Evolutionary conservation across 1,140 invertebrate genomes (phyloP).

Genomic region (Pogonus chalceus): DNA sequence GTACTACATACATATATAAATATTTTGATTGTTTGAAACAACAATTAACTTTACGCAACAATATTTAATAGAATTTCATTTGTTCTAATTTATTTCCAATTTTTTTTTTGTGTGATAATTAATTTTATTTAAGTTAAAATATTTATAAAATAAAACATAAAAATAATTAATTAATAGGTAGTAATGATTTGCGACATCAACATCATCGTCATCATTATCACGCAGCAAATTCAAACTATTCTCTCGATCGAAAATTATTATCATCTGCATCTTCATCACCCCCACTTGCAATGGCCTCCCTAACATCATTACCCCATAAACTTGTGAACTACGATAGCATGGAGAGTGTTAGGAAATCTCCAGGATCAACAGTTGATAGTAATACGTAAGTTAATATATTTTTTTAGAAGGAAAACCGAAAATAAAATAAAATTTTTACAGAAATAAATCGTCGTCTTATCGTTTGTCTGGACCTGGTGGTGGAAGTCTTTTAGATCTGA

Average conservation of each 20-base stretch:
- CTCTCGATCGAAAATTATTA: conserved; percentile 39
- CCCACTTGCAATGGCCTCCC: conserved; percentile 43
- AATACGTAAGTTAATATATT: conserved; percentile 21
- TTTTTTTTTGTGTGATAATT: no score
- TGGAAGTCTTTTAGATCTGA: conserved; percentile 41
- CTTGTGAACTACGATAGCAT: conserved; percentile 38
- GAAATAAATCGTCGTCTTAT: conserved; percentile 26
- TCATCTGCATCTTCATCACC: conserved; percentile 38
- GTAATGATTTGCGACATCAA: conserved; percentile 43
- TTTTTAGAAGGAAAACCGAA: conserved; percentile 8
- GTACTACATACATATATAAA: no score
- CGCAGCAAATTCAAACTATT: conserved; percentile 34
- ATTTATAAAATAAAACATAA: no score
- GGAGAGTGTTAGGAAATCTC: conserved; percentile 37
- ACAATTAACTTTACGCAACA: no score
- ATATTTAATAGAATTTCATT: no score
- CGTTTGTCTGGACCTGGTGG: conserved; percentile 20
- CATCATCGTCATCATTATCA: conserved; percentile 27
- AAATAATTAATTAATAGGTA: no score
- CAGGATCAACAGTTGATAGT: conserved; percentile 29
- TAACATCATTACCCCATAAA: conserved; percentile 40
- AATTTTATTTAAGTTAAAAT: no score
- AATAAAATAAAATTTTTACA: no score
- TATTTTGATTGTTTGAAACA: no score
- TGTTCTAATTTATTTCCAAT: no score